Conservation (phyloP, 2,888 invertebrate genomes). For the Ophonus ardosiacus region DNA sequence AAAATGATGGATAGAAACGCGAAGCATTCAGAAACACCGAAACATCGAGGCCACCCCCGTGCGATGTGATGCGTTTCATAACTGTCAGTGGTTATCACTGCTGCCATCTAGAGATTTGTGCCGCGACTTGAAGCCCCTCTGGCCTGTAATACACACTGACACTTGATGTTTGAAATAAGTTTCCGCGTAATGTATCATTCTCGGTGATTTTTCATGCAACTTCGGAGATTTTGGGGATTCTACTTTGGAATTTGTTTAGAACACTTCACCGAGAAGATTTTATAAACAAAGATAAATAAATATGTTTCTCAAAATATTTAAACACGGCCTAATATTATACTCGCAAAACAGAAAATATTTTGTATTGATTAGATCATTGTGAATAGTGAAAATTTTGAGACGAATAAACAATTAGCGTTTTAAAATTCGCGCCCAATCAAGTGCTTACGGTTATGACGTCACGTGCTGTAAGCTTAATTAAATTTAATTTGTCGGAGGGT, state of each 20-base stretch:
- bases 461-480: constrained; percentile 47
- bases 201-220: constrained; percentile 37
- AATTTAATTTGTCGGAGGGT: constrained; percentile 47
- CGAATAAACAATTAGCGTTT: constrained; percentile 30
- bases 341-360: no score
- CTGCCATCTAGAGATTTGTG: constrained; percentile 34
- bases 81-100: constrained; percentile 36
- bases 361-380: background rate
- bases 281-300: background rate
- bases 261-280: background rate
- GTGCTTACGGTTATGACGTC: constrained; percentile 45
- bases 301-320: no score
- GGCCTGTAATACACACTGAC: constrained; percentile 6
- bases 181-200: constrained; percentile 41
- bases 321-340: no score
- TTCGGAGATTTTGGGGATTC: background rate
- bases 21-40: constrained; percentile 14
- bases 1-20: constrained; percentile 33
- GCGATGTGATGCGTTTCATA: constrained; percentile 7
- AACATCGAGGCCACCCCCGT: background rate
- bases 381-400: background rate
- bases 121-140: constrained; percentile 12
- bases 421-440: constrained; percentile 48
- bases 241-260: background rate
- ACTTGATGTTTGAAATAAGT: constrained; percentile 48